Conservation (phyloP, 2,888 invertebrate genomes). For the Pachydiplax longipennis region DNA sequence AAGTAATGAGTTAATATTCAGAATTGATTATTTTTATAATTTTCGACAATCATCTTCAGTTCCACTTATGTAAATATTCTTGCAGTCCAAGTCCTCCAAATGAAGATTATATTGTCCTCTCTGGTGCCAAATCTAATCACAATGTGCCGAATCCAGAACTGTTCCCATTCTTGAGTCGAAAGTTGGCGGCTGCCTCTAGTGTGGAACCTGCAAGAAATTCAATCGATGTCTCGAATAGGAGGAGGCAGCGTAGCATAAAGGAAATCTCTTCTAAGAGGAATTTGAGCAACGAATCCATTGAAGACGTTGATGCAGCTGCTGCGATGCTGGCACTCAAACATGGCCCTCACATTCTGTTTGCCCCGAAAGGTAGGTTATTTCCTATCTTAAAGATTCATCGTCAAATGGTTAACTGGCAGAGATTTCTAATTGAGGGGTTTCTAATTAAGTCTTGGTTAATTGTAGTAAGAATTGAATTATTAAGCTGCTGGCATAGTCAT, state of each 20-base stretch:
- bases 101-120: slow-evolving; percentile 29
- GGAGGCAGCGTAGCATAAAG: slow-evolving; percentile 51
- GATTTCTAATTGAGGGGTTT: too few relatives aligned
- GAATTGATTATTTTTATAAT: background rate
- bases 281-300: slow-evolving; percentile 64
- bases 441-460: background rate
- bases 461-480: background rate
- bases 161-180: slow-evolving; percentile 83
- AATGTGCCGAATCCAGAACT: slow-evolving; percentile 77
- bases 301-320: slow-evolving; percentile 76
- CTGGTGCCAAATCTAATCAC: slow-evolving; percentile 50
- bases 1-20: background rate
- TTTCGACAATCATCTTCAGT: background rate
- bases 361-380: slow-evolving; percentile 13
- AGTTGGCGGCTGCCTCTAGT: slow-evolving; percentile 57
- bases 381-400: too few relatives aligned
- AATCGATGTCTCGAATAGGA: slow-evolving; percentile 56
- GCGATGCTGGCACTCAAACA: slow-evolving; percentile 90
- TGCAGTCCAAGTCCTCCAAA: background rate
- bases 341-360: slow-evolving; percentile 71
- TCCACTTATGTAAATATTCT: background rate
- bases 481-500: background rate
- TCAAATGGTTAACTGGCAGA: too few relatives aligned
- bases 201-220: slow-evolving; percentile 63
- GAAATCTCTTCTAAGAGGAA: slow-evolving; percentile 54